These are phyloP conservation scores for Eudiplozoon nipponicum DNA, from an alignment of 2,888 invertebrate genomes.

Conservation along the genomic window DNA sequence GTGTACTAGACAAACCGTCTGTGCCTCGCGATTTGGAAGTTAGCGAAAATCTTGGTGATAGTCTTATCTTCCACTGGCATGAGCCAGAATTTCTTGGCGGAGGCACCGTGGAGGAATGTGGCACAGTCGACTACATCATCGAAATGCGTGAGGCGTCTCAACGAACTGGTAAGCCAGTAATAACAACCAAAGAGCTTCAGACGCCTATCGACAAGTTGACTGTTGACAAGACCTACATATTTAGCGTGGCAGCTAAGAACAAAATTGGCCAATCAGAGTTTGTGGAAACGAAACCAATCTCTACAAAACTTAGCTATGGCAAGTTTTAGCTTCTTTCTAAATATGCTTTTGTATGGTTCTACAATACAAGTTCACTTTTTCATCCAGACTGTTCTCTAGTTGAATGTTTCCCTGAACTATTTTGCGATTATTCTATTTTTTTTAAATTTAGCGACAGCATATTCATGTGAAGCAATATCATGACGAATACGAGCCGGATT, in stretches of 20 bases:
- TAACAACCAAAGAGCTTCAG: neutral
- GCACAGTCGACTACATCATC: constrained; percentile 9
- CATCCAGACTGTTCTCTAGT: too few species aligned
- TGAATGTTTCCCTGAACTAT: too few species aligned
- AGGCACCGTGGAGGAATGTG: neutral
- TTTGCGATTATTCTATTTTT: too few species aligned
- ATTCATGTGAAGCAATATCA: too few species aligned
- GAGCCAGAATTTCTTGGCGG: constrained; percentile 9
- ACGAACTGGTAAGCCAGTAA: constrained; percentile 3
- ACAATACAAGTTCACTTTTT: too few species aligned
- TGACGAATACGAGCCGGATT: too few species aligned
- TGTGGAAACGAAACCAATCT: constrained; percentile 15
- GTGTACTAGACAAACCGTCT: constrained; percentile 21
- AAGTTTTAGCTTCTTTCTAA: neutral
- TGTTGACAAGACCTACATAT: constrained; percentile 13
- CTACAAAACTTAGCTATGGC: constrained; percentile 9
- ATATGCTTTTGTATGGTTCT: too few species aligned
- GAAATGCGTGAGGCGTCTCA: constrained; percentile 10
- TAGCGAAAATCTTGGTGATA: constrained; percentile 18
- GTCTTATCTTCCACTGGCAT: constrained; percentile 7
- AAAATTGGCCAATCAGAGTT: constrained; percentile 14
- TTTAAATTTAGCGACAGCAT: too few species aligned
- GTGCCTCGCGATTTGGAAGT: constrained; percentile 22
- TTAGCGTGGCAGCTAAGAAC: constrained; percentile 13
- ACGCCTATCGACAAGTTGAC: constrained; percentile 6